phyloP scores from a whole-genome alignment of 2,888 invertebrate genomes.

The Erebia ligea region DNA sequence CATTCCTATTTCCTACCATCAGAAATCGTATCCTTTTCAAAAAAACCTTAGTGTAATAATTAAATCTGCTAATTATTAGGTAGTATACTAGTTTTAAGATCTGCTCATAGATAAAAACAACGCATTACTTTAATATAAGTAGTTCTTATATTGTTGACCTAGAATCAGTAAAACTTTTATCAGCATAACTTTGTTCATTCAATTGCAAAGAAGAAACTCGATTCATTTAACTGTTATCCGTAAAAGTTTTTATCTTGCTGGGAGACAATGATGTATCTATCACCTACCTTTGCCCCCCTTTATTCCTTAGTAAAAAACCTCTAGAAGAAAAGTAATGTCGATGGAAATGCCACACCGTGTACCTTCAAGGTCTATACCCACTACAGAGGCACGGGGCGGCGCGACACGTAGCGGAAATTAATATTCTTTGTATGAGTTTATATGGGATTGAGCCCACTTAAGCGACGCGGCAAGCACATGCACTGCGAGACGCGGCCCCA shows the following conservation, averaged over 20 bases:
- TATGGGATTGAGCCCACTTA: too few relatives aligned
- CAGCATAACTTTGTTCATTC: constrained; percentile 48
- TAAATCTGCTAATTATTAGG: background rate
- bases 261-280: constrained; percentile 36
- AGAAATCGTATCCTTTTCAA: background rate
- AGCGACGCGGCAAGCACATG: too few relatives aligned
- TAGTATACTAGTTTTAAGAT: background rate
- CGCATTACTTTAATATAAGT: background rate
- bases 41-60: background rate
- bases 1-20: background rate
- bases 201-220: constrained; percentile 49
- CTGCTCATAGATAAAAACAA: background rate
- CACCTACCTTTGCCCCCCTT: background rate
- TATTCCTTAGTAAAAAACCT: constrained; percentile 12
- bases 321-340: background rate
- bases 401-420: too few relatives aligned
- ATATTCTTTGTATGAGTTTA: too few relatives aligned
- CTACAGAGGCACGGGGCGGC: too few relatives aligned
- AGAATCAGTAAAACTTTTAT: constrained; percentile 48
- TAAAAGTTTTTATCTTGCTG: constrained; percentile 49
- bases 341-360: background rate
- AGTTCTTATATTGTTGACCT: constrained; percentile 35
- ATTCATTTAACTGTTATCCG: constrained; percentile 53
- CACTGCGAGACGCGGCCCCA: too few relatives aligned
- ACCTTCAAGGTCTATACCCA: too few relatives aligned